Percentiles rank a stretch among this genome's conserved stretches.
phyloP scores from a whole-genome alignment of 2,888 invertebrate genomes.

The Uropetala carovei region DNA sequence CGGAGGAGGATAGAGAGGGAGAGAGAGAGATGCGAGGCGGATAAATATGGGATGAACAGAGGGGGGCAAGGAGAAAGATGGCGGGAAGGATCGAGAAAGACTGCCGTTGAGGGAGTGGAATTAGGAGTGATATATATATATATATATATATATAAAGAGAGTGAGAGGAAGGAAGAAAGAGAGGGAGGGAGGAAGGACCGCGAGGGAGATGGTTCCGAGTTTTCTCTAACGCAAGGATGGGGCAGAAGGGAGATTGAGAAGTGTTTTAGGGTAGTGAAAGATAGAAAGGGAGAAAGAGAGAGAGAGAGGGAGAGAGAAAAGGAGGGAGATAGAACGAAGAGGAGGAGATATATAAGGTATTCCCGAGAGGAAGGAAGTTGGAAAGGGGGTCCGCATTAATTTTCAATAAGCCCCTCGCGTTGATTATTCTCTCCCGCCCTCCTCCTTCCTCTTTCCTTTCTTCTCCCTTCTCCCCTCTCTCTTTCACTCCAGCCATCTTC shows the following conservation, averaged over 20 bases:
- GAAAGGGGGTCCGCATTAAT: slow-evolving; percentile 57
- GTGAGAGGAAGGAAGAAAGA: not conserved
- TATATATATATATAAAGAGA: not conserved
- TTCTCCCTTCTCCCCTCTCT: not conserved
- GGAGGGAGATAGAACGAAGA: not conserved
- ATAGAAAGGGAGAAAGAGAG: not conserved
- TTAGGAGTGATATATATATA: too few relatives aligned
- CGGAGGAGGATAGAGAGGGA: not conserved
- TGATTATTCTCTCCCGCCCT: slow-evolving; percentile 48
- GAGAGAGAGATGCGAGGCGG: not conserved
- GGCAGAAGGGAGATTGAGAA: not conserved
- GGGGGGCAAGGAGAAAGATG: not conserved
- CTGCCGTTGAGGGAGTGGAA: not conserved
- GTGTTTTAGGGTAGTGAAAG: not conserved
- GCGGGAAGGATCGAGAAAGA: not conserved
- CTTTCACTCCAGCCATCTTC: not conserved
- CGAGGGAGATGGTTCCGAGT: too few relatives aligned
- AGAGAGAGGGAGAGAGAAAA: not conserved
- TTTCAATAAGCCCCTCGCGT: slow-evolving; percentile 63
- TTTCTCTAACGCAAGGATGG: too few relatives aligned
- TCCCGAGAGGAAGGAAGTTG: slow-evolving; percentile 55
- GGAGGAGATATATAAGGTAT: slow-evolving; percentile 52
- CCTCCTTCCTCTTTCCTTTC: slow-evolving; percentile 33
- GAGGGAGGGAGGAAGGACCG: too few relatives aligned
- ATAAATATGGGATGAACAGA: not conserved